A percentile compares a stretch with the other conserved stretches of the same genome.
Conservation (phyloP, 2,797 vertebrate species). For the Chlorospingus semifuscus region DNA sequence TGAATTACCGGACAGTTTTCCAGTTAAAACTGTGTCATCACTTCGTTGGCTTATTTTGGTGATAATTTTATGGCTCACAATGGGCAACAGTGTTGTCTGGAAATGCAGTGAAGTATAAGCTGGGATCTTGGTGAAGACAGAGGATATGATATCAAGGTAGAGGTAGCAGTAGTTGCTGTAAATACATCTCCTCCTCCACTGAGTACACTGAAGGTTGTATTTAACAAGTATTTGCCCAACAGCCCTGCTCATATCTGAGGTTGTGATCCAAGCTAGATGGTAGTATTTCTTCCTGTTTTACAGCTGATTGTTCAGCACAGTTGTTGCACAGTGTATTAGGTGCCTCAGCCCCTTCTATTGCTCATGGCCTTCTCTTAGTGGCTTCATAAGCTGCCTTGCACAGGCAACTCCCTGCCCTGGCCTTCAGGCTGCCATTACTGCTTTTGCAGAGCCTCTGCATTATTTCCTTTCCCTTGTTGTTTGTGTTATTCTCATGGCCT, state of each 20-base stretch:
- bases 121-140: background rate
- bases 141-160: background rate
- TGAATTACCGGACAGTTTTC: background rate
- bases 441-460: background rate
- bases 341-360: background rate
- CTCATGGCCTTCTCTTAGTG: background rate
- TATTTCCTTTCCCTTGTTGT: background rate
- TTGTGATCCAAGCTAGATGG: background rate
- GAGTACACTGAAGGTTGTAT: background rate
- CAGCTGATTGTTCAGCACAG: background rate
- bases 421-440: background rate
- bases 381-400: background rate
- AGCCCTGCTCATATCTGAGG: background rate
- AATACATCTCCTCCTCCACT: background rate
- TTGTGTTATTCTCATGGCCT: background rate
- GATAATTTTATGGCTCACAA: background rate
- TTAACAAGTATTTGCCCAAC: background rate
- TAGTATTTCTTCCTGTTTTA: background rate
- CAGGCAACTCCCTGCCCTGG: background rate
- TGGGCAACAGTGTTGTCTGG: background rate
- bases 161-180: background rate
- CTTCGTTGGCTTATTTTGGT: background rate
- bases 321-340: background rate
- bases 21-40: background rate
- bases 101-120: background rate